Percentiles rank a stretch among this genome's conserved stretches.
Evolutionary conservation across 92 coral and sea anemone genomes (phyloP).

Genomic region (Galaxea fascicularis): DNA sequence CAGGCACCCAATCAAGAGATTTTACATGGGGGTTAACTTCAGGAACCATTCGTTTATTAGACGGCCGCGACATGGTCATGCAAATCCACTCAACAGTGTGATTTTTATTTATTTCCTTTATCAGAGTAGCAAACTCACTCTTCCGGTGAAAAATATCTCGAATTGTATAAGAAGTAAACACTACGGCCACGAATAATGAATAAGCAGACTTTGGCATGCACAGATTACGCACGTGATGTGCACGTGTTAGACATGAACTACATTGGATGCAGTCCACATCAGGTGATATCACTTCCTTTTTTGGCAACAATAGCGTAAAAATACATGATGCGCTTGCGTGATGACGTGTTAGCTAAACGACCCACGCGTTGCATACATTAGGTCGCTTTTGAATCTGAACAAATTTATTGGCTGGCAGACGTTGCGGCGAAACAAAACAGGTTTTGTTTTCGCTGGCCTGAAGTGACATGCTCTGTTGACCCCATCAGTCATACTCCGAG

Average conservation of each 20-base stretch:
- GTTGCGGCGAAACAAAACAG: background rate
- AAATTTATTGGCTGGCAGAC: background rate
- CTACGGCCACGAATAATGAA: background rate
- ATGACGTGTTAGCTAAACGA: no score
- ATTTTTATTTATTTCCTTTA: no score
- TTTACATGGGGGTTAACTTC: background rate
- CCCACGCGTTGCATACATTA: background rate
- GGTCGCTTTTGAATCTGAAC: background rate
- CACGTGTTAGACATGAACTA: conserved; percentile 25
- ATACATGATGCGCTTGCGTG: conserved; percentile 25
- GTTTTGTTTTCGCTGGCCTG: background rate
- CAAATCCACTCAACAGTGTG: no score
- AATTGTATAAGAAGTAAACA: background rate
- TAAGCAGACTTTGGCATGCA: background rate
- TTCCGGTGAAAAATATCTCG: conserved; percentile 12
- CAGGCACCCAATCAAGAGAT: background rate
- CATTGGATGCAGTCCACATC: background rate
- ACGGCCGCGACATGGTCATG: no score
- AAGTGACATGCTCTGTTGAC: conserved; percentile 15
- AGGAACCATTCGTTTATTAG: background rate
- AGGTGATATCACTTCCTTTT: conserved; percentile 24
- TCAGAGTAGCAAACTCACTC: background rate
- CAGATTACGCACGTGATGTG: conserved; percentile 21
- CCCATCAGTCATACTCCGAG: background rate
- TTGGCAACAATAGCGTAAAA: background rate